Percentiles rank a stretch among this genome's conserved stretches.
These are phyloP conservation scores for Neodontobutis hainanensis DNA, from an alignment of 2,113 vertebrate species.

Conservation along the genomic window DNA sequence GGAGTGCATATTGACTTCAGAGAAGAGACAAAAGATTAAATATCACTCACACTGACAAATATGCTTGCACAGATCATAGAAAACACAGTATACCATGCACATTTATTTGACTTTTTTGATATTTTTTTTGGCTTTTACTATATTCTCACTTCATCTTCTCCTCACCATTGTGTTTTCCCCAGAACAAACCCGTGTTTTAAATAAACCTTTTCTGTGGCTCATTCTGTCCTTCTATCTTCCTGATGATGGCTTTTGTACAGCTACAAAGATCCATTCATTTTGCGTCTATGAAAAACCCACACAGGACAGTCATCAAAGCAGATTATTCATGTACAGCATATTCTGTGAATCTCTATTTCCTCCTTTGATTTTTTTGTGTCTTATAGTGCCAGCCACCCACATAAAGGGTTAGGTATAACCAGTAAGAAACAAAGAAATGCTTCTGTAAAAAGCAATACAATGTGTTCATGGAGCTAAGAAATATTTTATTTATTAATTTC, in stretches of 20 bases:
- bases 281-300: conserved; percentile 45
- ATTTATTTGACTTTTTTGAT: neutral
- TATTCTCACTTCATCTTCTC: conserved; percentile 13
- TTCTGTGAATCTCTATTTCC: conserved; percentile 29
- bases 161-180: conserved; percentile 22
- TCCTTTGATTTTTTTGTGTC: conserved; percentile 20
- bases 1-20: conserved; percentile 29
- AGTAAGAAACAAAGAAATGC: conserved; percentile 29
- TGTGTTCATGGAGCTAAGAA: conserved; percentile 10
- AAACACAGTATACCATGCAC: conserved; percentile 7
- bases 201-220: conserved; percentile 31
- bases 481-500: conserved; percentile 35
- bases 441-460: conserved; percentile 39
- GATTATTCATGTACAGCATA: conserved; percentile 52
- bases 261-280: conserved; percentile 43
- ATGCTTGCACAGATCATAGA: conserved; percentile 20
- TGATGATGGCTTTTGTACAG: conserved; percentile 49
- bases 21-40: conserved; percentile 31
- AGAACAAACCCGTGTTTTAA: conserved; percentile 29
- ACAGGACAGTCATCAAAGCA: conserved; percentile 55
- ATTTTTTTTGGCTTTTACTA: conserved; percentile 18
- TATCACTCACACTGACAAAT: conserved; percentile 5
- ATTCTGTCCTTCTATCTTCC: conserved; percentile 17
- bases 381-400: conserved; percentile 56
- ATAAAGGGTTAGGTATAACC: conserved; percentile 27